phyloP scores from a whole-genome alignment of 1,140 invertebrate genomes.

The Tenebrio molitor region DNA sequence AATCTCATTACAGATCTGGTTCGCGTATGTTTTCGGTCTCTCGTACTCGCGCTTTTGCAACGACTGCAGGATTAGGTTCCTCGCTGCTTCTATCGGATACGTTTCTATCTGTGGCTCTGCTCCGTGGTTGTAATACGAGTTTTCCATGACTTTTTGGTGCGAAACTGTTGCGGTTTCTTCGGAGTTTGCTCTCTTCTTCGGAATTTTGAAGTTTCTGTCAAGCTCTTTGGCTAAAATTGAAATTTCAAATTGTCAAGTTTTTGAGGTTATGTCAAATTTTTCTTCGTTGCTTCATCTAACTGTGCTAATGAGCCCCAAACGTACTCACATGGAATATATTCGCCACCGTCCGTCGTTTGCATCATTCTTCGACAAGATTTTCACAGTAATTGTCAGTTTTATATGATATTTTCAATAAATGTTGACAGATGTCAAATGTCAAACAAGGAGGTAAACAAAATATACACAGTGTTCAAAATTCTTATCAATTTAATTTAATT shows the following conservation, averaged over 20 bases:
- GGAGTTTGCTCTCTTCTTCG: slow-evolving; percentile 19
- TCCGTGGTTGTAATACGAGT: slow-evolving; percentile 41
- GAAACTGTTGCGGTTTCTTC: background rate
- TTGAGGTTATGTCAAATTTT: slow-evolving; percentile 31
- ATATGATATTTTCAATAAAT: background rate
- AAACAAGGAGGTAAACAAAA: background rate
- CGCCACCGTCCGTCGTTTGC: slow-evolving; percentile 46
- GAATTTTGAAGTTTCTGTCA: slow-evolving; percentile 48
- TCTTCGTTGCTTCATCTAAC: background rate
- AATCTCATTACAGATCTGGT: slow-evolving; percentile 51
- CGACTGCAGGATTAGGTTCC: slow-evolving; percentile 47
- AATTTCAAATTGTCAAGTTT: background rate
- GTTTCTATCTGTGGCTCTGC: slow-evolving; percentile 22
- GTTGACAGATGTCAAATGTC: slow-evolving; percentile 1
- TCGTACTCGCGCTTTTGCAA: slow-evolving; percentile 51
- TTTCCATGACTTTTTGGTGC: slow-evolving; percentile 24
- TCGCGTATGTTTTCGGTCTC: slow-evolving; percentile 52
- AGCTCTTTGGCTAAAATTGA: slow-evolving; percentile 25
- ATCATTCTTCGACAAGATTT: slow-evolving; percentile 6
- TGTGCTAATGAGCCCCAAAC: background rate
- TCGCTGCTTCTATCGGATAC: background rate
- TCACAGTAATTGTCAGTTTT: background rate
- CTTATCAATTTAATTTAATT: no score
- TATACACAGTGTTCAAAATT: no score
- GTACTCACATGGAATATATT: slow-evolving; percentile 49